Evolutionary conservation across 2,888 invertebrate species (phyloP).

Genomic region (Cistogaster globosa): DNA sequence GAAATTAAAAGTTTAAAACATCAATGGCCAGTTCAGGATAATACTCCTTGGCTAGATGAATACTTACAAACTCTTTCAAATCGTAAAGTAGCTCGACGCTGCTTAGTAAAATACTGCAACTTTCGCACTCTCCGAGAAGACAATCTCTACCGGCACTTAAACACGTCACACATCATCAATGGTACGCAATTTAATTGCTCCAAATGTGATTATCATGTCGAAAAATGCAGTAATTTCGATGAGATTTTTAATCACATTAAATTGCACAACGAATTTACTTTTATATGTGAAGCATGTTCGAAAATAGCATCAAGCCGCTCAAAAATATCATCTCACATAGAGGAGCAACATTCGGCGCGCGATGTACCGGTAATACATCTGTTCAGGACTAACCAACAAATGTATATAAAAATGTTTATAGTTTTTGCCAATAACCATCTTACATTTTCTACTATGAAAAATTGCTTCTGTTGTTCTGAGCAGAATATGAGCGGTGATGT

Average conservation of each 20-base stretch:
- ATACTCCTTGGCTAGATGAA: slow-evolving; percentile 67
- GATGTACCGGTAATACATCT: slow-evolving; percentile 70
- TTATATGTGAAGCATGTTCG: slow-evolving; percentile 69
- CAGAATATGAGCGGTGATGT: slow-evolving; percentile 52
- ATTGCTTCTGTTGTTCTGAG: slow-evolving; percentile 69
- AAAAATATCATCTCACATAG: slow-evolving; percentile 60
- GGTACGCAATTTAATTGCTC: slow-evolving; percentile 63
- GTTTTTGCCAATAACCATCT: slow-evolving; percentile 60
- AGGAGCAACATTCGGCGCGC: slow-evolving; percentile 63
- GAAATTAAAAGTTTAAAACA: slow-evolving; percentile 51
- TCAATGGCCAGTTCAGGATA: slow-evolving; percentile 57
- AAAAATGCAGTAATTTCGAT: slow-evolving; percentile 57
- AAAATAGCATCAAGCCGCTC: slow-evolving; percentile 49
- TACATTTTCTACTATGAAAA: slow-evolving; percentile 69
- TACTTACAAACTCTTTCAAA: slow-evolving; percentile 49
- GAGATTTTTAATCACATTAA: slow-evolving; percentile 66
- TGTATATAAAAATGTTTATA: slow-evolving; percentile 44
- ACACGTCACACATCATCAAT: slow-evolving; percentile 21
- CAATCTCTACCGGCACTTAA: slow-evolving; percentile 59
- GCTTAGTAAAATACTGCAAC: slow-evolving; percentile 57
- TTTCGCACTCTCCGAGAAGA: slow-evolving; percentile 60
- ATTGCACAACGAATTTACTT: slow-evolving; percentile 62
- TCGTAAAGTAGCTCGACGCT: slow-evolving; percentile 41
- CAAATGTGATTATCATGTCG: slow-evolving; percentile 56
- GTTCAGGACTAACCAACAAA: slow-evolving; percentile 24